These are phyloP conservation scores for Prunella himalayana DNA, from an alignment of 2,113 vertebrate genomes.

Conservation along the genomic window DNA sequence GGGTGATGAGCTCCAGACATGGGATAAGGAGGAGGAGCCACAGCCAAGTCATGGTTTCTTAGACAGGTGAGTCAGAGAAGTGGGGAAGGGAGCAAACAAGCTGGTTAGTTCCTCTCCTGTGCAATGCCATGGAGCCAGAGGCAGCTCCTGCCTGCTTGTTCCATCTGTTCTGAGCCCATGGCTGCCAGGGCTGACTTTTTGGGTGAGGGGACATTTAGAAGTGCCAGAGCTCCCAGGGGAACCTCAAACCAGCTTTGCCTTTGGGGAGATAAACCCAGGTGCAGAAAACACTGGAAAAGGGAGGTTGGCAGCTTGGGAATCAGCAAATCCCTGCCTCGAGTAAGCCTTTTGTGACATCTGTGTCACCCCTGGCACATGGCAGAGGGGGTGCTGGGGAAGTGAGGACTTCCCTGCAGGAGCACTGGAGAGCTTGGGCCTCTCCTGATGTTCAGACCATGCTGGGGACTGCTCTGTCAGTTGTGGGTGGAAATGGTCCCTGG, in stretches of 20 bases:
- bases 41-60: neutral
- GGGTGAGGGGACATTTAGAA: too few species aligned
- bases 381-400: rapidly evolving
- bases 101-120: neutral
- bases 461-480: neutral
- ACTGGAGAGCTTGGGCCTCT: neutral
- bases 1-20: rapidly evolving
- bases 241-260: neutral
- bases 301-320: neutral
- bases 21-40: neutral
- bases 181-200: neutral
- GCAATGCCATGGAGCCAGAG: neutral
- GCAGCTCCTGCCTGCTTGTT: neutral
- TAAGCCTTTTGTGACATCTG: neutral
- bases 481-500: neutral
- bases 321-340: neutral
- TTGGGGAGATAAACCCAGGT: neutral
- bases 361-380: neutral
- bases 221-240: neutral
- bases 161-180: neutral
- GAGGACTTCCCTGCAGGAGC: neutral
- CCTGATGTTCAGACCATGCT: neutral
- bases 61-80: neutral
- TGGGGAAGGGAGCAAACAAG: neutral
- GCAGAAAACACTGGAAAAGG: neutral